Evolutionary conservation across 92 coral and sea anemone genomes (phyloP).

Genomic region (Porites rus): DNA sequence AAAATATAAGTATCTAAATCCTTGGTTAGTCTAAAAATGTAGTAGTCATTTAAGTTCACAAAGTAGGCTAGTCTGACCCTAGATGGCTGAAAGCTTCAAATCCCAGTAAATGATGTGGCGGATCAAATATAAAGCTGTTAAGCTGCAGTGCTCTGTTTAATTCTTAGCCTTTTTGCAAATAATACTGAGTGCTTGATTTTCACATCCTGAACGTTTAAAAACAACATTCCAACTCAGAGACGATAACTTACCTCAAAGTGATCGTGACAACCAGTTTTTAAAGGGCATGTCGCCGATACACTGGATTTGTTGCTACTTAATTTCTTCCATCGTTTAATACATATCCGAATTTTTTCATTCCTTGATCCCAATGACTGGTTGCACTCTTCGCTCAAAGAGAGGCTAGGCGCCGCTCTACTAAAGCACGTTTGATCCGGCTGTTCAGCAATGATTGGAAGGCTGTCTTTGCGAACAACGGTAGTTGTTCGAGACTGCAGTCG

Average conservation of each 20-base stretch:
- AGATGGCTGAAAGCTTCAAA: no score
- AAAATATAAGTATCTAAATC: no score
- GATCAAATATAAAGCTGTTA: no score
- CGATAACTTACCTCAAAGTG: constrained; percentile 41
- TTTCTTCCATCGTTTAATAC: constrained; percentile 37
- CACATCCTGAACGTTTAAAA: not conserved
- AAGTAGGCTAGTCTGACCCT: no score
- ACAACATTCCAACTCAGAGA: not conserved
- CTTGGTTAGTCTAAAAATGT: no score
- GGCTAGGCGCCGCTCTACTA: not conserved
- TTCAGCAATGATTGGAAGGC: constrained; percentile 34
- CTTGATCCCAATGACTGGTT: constrained; percentile 2
- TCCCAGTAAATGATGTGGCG: no score
- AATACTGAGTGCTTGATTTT: not conserved
- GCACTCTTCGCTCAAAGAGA: constrained; percentile 9
- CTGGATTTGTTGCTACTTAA: constrained; percentile 13
- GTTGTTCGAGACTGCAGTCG: constrained; percentile 29
- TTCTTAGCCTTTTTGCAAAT: no score
- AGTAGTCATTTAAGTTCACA: no score
- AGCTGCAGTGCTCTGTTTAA: no score
- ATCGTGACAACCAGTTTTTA: not conserved
- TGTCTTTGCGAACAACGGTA: not conserved
- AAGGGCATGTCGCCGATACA: not conserved
- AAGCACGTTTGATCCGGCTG: constrained; percentile 1
- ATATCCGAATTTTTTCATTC: constrained; percentile 16